Evolutionary conservation across 1,140 invertebrate species (phyloP), one percentile per base, ranked within the genome.

Genomic region (Aethina tumida): DNA sequence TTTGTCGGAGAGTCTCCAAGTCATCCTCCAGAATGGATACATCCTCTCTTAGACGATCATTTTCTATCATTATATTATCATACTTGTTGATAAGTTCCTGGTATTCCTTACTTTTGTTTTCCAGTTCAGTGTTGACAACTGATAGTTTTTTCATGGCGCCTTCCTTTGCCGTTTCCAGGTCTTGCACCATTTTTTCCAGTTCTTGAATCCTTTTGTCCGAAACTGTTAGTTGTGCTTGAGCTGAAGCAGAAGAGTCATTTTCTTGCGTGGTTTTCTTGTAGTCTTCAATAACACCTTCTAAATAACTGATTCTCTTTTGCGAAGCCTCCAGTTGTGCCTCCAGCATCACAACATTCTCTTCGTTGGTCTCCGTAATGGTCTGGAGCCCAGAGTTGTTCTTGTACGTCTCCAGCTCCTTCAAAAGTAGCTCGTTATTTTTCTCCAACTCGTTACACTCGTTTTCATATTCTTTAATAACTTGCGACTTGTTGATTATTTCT

Each of bases 291-390:
- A 50, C 47, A 14, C 41, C 33, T 45, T 62, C 55, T 7, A 62
- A 26, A 22, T 61, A 52, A 35, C 48, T 39, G 26, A 59, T 60
- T 39, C 47, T 43, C 42, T 49, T 49, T 30, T 53, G 54, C 9
- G 53, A 46, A 29, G 47, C 50, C 29, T 74, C 74, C 27, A 78
- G 48, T 58, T 76, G 73, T 1, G 62, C 61, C 56, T 79, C 75
- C 45, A 78, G 53, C 41, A 70, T 65, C 0, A 68, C 56, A 21
- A 75, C 55, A 46, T 71, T 76, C 42, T 78, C 74, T 62, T 79
- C 76, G 50, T 77, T 75, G 2, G 73, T 68, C 59, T 79, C 75
- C 27, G 72, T 70, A 32, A 79, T 79, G 6, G 76, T 75, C 51
- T 78, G 71, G 32, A 79, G 56, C 44, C 74, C 75, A 17, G 65